Evolutionary conservation across 2,113 vertebrate genomes (phyloP).

Genomic region (Nematolebias whitei): DNA sequence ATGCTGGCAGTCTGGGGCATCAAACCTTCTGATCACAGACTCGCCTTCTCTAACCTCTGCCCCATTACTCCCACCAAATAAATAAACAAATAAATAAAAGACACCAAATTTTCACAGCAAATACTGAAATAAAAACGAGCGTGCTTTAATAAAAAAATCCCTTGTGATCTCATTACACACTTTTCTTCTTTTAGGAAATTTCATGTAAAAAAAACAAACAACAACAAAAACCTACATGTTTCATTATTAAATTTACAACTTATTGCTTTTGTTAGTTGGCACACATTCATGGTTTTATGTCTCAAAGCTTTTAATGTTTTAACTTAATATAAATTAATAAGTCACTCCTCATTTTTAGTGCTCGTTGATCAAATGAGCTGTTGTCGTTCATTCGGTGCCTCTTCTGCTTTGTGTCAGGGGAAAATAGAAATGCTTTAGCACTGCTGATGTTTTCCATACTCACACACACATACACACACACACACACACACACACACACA

Average conservation of each 20-base stretch:
- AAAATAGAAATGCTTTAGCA: not conserved
- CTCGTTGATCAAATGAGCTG: not conserved
- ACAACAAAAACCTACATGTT: not conserved
- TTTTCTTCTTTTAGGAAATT: too few relatives aligned
- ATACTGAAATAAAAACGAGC: not conserved
- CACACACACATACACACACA: constrained; percentile 2
- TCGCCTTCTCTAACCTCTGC: too few relatives aligned
- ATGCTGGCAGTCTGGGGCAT: too few relatives aligned
- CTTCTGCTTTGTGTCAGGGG: not conserved
- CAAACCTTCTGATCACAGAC: too few relatives aligned
- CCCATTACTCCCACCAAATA: too few relatives aligned
- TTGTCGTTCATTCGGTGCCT: not conserved
- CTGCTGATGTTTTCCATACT: constrained; percentile 35
- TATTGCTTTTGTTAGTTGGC: too few relatives aligned
- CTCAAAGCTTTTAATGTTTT: not conserved
- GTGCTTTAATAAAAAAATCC: not conserved
- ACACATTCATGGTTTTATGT: too few relatives aligned
- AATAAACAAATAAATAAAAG: constrained; percentile 9
- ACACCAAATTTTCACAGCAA: constrained; percentile 8
- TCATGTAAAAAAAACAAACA: not conserved
- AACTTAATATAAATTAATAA: not conserved
- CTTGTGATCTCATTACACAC: not conserved
- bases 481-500: constrained; percentile 1
- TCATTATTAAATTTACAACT: too few relatives aligned
- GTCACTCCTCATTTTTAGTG: not conserved